Evolutionary conservation across 2,888 invertebrate species (phyloP).

Genomic region (Lordiphosa fenestrarum): DNA sequence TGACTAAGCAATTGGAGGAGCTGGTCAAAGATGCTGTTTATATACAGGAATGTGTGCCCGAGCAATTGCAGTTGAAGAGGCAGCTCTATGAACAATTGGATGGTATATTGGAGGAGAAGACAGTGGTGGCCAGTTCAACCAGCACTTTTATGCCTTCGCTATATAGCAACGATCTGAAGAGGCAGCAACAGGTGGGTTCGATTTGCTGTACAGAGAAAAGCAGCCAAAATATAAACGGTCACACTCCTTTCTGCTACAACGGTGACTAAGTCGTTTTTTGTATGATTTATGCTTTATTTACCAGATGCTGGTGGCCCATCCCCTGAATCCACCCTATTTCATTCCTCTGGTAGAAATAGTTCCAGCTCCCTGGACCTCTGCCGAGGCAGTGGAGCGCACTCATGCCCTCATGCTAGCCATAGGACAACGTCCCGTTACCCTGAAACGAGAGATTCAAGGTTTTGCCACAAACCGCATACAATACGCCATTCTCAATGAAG

Average conservation of each 20-base stretch:
- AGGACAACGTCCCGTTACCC: slow-evolving; percentile 93
- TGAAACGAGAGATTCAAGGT: slow-evolving; percentile 92
- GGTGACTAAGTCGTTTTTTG: too few species aligned
- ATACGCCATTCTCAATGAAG: slow-evolving; percentile 95
- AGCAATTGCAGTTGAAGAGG: slow-evolving; percentile 90
- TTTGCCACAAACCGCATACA: slow-evolving; percentile 97
- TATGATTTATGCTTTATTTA: not conserved
- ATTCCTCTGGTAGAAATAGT: slow-evolving; percentile 96
- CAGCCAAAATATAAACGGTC: too few species aligned
- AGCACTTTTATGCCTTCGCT: slow-evolving; percentile 95
- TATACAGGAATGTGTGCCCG: slow-evolving; percentile 96
- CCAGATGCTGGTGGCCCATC: slow-evolving; percentile 88
- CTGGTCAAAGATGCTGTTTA: slow-evolving; percentile 88
- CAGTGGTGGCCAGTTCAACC: slow-evolving; percentile 95
- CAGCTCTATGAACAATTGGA: slow-evolving; percentile 90
- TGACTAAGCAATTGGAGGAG: slow-evolving; percentile 85
- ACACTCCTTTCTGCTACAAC: too few species aligned
- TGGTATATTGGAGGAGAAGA: slow-evolving; percentile 85
- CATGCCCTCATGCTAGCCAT: slow-evolving; percentile 90
- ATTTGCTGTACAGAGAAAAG: too few species aligned
- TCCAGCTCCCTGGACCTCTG: slow-evolving; percentile 95
- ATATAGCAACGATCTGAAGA: slow-evolving; percentile 90
- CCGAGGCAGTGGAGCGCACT: slow-evolving; percentile 86
- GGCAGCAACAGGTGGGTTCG: slow-evolving; percentile 82
- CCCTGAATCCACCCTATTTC: slow-evolving; percentile 97